Base-by-base conservation (phyloP, 2,888 invertebrate genomes). In the Zonitis immaculata region DNA sequence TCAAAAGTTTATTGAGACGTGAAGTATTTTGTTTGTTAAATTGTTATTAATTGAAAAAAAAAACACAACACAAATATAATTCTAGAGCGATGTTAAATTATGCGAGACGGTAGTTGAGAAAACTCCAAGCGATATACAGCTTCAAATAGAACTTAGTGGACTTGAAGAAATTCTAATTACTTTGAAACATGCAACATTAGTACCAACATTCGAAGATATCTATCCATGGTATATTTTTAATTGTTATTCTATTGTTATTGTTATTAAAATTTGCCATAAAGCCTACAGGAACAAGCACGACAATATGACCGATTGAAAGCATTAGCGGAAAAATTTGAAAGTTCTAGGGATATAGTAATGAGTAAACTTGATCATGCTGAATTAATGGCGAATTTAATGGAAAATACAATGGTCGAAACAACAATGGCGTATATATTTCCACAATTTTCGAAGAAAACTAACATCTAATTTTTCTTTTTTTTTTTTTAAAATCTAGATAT, bases 1-100 rank as follows among this genome's bases (percentile, higher is more conserved):
- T 73, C 78, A n/a, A 75, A 73, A 54, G 72, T 76, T 67, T 80
- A 14, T 69, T 79, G 22, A 63, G 78, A 53, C 67, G 75, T 49
- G 79, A 79, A 67, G 78, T 78, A 68, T n/a, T 43, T 48, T 20
- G 42, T 9, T 25, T 4, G 1, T 27, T 9, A 11, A 26, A 44
- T 25, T n/a, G n/a, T n/a, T n/a, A n/a, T n/a, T n/a, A n/a, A n/a
- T n/a, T n/a, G n/a, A n/a, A n/a, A n/a, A n/a, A n/a, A n/a, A n/a
- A n/a, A n/a, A n/a, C n/a, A n/a, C n/a, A n/a, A n/a, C n/a, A n/a
- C n/a, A n/a, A n/a, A n/a, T n/a, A 39, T 52, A 26, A 22, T 66
- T 66, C 59, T 56, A 72, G 70, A 71, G 70, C 42, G 72, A 72
- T 44, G 60, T 72, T 42, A 72, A 68, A 47, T 57, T 68, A 44